A percentile compares a stretch with the other conserved stretches of the same genome.
Evolutionary conservation across 2,888 invertebrate species (phyloP).

Genomic region (Aphidius colemani): DNA sequence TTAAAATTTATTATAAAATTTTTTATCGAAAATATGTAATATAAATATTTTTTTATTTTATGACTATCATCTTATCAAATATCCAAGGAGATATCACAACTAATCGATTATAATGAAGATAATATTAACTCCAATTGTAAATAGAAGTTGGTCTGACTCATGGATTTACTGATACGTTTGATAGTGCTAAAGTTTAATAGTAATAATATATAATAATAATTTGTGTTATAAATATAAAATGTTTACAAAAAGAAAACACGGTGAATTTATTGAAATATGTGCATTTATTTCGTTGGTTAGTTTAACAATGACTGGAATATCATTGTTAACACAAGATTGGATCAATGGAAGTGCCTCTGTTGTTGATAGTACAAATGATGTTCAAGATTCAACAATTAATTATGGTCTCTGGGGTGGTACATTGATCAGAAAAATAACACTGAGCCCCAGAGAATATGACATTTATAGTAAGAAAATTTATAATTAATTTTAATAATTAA

Average conservation of each 20-base stretch:
- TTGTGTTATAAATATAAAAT: neutral
- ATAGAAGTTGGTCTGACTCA: no score
- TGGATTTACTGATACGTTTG: no score
- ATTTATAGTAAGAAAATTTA: conserved; percentile 34
- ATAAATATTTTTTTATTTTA: no score
- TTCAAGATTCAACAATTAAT: conserved; percentile 34
- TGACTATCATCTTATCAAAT: no score
- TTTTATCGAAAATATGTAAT: no score
- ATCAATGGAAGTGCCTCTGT: conserved; percentile 34
- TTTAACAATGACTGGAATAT: conserved; percentile 36
- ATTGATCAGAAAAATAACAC: conserved; percentile 33
- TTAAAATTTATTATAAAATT: no score
- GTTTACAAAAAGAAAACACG: conserved; percentile 33
- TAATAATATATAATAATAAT: no score
- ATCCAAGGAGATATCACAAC: no score
- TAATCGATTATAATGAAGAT: no score
- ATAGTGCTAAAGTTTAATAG: no score
- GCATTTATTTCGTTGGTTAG: conserved; percentile 35
- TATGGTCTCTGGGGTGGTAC: conserved; percentile 42
- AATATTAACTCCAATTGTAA: no score
- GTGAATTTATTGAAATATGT: conserved; percentile 32
- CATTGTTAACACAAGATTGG: conserved; percentile 37
- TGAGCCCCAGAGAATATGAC: conserved; percentile 36
- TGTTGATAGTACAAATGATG: conserved; percentile 30
- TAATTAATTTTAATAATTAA: neutral